Percentiles rank a stretch among this genome's conserved stretches.
Evolutionary conservation across 2,888 invertebrate genomes (phyloP).

Genomic region (Drosophila yooni): DNA sequence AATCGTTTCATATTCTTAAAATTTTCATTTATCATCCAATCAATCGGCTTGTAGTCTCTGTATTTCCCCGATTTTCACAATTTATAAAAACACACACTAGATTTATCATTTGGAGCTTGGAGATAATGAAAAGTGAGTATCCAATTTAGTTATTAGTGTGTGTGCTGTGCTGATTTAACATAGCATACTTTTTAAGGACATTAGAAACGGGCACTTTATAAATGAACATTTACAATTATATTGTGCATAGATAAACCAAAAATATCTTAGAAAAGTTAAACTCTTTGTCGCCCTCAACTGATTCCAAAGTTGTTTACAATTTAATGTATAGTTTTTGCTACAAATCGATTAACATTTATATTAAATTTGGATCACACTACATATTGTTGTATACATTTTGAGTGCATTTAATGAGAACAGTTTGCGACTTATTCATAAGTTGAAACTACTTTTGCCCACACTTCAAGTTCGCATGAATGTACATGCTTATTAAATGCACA

Average conservation of each 20-base stretch:
- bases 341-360: neutral
- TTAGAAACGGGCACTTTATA: neutral
- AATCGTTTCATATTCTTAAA: neutral
- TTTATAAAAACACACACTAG: neutral
- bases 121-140: neutral
- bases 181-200: conserved; percentile 22
- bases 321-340: neutral
- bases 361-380: neutral
- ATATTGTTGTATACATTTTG: neutral
- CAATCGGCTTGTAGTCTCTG: neutral
- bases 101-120: neutral
- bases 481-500: conserved; percentile 21
- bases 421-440: neutral
- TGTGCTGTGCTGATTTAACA: neutral
- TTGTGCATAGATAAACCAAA: neutral
- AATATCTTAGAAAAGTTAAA: neutral
- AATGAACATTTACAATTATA: neutral
- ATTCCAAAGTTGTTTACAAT: neutral
- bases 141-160: neutral
- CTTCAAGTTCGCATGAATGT: conserved; percentile 5
- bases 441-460: neutral
- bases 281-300: neutral
- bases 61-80: neutral
- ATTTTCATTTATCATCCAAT: conserved; percentile 25
- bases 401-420: neutral